Evolutionary conservation across 2,113 vertebrate species (phyloP).

Genomic region (Steatornis caripensis): DNA sequence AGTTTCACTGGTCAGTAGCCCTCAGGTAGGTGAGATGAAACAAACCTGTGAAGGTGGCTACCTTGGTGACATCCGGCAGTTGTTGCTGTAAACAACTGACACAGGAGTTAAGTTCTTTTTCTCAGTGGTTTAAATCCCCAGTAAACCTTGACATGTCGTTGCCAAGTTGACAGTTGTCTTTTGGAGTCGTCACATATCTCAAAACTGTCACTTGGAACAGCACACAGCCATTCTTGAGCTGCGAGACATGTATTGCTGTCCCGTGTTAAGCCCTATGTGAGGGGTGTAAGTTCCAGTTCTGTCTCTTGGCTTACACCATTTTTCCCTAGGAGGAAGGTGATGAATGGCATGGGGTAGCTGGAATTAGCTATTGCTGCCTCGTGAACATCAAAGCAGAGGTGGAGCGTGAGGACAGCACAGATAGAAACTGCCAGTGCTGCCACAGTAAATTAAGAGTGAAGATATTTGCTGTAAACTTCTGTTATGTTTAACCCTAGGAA

Average conservation of each 20-base stretch:
- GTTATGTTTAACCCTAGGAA: neutral
- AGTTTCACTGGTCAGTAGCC: neutral
- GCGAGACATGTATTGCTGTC: accelerated
- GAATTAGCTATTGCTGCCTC: neutral
- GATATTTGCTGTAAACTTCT: neutral
- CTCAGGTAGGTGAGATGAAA: accelerated
- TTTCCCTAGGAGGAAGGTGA: neutral
- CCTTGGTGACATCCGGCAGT: neutral
- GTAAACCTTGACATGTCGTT: neutral
- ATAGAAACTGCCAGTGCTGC: neutral
- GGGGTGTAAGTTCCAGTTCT: neutral
- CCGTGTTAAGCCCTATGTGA: accelerated
- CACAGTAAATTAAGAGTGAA: neutral
- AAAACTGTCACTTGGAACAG: neutral
- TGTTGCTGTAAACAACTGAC: neutral
- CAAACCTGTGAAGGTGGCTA: neutral
- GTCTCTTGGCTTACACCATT: neutral
- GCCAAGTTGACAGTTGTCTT: neutral
- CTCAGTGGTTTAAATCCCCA: neutral
- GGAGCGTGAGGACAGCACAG: neutral
- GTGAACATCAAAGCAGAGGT: neutral
- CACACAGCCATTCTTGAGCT: accelerated
- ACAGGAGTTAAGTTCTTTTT: neutral
- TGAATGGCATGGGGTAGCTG: neutral
- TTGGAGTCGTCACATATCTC: neutral